Base-by-base conservation (phyloP, 2,888 invertebrate species). In the Apeira syringaria region DNA sequence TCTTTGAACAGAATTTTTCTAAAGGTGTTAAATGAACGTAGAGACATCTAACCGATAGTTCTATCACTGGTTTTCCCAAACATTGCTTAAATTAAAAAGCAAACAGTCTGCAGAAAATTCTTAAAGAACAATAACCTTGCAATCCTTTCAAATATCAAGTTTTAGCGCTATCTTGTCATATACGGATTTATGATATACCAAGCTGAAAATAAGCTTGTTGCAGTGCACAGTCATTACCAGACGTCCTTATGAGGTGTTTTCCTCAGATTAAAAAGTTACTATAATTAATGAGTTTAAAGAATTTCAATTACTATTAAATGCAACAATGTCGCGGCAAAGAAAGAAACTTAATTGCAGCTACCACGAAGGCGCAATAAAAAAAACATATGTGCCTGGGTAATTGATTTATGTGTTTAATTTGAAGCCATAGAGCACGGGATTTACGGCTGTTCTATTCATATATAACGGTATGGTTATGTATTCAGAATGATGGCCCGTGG, bases 381-480 rank as follows among this genome's bases (percentile, higher is more conserved):
- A 33, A 24, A 60, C 37, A 44, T 34, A 18, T 31, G 17, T 32
- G 15, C 6, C 10, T 12, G 10, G 27, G 27, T 68, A 72, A 75
- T 76, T 69, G 73, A 74, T 73, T 67, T 61, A 72, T 71, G 61
- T 68, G 60, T 67, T 72, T 67, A 72, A 68, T 68, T 71, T 61
- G 58, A 65, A 53, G 43, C 53, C 51, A 47, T 50, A 56, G 47
- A 47, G 43, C 56, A 60, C 26, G 42, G 47, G 45, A 48, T 47
- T 40, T 42, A 25, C 44, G 47, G 26, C 42, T 31, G 33, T 61
- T 31, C 60, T 53, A 46, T 52, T 58, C 47, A 44, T 58, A 46
- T 49, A 54, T 46, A 50, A 42, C 38, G 15, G 15, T 15, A 15
- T 15, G 15, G 15, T 15, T 15, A 20, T 7, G 7, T 3, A 7